Conservation (phyloP, 2,888 invertebrate species). For the Adela reaumurella region DNA sequence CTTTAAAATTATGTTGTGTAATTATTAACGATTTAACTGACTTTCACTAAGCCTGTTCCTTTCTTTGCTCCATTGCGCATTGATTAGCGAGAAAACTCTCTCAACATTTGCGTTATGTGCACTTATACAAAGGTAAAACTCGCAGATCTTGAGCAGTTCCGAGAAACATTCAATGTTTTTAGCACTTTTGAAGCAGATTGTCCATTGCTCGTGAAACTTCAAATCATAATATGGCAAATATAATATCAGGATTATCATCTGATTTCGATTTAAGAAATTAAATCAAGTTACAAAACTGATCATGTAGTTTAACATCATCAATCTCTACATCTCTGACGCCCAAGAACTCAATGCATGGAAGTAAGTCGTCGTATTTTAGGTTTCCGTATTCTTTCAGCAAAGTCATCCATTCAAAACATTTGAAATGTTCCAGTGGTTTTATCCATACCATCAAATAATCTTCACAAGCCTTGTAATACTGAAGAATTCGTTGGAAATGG, state of each 20-base stretch:
- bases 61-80: no score
- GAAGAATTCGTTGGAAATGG: no score
- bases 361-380: constrained; percentile 8
- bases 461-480: no score
- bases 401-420: constrained; percentile 9
- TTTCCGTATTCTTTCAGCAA: constrained; percentile 8
- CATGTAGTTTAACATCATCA: constrained; percentile 9
- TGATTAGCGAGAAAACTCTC: no score
- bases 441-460: constrained; percentile 6
- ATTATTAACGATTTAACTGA: no score
- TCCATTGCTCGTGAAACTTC: constrained; percentile 9
- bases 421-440: constrained; percentile 8
- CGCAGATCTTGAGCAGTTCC: no score
- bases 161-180: constrained; percentile 5
- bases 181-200: constrained; percentile 7
- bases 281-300: constrained; percentile 9
- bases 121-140: no score
- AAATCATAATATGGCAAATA: constrained; percentile 8
- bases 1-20: no score
- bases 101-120: no score
- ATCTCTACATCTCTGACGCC: constrained; percentile 5
- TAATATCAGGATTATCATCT: constrained; percentile 3
- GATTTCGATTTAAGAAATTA: constrained; percentile 9
- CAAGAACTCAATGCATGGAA: constrained; percentile 9
- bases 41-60: no score